A percentile compares a stretch with the other conserved stretches of the same genome.
Conservation (phyloP, 2,113 vertebrate genomes). For the Colaptes auratus region DNA sequence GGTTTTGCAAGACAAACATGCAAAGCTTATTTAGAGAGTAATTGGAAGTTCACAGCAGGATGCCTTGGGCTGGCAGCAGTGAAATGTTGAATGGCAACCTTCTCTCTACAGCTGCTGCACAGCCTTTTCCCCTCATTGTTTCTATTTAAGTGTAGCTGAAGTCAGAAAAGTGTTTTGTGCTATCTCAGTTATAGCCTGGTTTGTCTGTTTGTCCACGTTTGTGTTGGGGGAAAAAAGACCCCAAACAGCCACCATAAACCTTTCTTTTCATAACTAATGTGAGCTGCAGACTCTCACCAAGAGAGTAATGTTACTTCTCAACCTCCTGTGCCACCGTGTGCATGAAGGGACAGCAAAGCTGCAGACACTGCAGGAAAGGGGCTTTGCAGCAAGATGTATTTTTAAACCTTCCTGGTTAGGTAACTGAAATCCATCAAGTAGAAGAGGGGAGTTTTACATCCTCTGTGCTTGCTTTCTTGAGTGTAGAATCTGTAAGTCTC, state of each 20-base stretch:
- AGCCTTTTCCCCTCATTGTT: not conserved
- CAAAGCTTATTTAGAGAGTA: not conserved
- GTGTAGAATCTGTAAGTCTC: not conserved
- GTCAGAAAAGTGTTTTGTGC: not conserved
- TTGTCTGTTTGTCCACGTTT: slow-evolving; percentile 39
- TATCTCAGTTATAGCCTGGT: not conserved
- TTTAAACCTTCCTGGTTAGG: not conserved
- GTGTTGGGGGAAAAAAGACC: not conserved
- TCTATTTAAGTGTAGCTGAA: not conserved
- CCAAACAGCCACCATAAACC: not conserved
- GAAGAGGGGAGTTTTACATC: not conserved
- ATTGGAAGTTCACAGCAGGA: not conserved
- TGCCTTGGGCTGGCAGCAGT: not conserved
- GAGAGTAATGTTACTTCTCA: not conserved
- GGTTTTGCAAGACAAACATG: not conserved
- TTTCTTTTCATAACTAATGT: not conserved
- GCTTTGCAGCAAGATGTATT: not conserved
- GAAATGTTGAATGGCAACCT: not conserved
- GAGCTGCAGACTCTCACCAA: not conserved
- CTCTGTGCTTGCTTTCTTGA: not conserved
- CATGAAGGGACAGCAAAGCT: not conserved
- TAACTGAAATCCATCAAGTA: not conserved
- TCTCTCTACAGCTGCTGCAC: not conserved
- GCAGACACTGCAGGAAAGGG: not conserved
- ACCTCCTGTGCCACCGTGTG: not conserved